Evolutionary conservation across 2,797 vertebrate species (phyloP).

Genomic region (Danio jaintianensis): DNA sequence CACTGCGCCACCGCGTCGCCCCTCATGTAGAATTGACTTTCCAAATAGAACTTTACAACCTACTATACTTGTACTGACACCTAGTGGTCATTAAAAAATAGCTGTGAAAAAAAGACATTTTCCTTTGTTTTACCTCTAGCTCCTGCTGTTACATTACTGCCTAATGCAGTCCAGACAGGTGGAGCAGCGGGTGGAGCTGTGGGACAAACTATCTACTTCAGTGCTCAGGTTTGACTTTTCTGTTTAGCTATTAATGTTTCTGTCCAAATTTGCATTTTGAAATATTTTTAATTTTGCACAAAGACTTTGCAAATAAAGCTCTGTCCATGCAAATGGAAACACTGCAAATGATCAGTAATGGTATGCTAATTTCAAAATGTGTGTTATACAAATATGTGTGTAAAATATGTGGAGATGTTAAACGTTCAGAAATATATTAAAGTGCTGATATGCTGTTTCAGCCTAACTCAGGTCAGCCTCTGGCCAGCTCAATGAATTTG

Average conservation of each 20-base stretch:
- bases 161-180: conserved; percentile 76
- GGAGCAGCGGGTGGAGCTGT: conserved; percentile 63
- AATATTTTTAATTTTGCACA: no score
- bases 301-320: no score
- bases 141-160: conserved; percentile 55
- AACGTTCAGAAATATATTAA: neutral
- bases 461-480: conserved; percentile 78
- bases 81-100: neutral
- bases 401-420: no score
- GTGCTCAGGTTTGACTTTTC: conserved; percentile 76
- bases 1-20: no score
- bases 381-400: no score
- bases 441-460: conserved; percentile 53
- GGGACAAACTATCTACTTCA: conserved; percentile 80
- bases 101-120: neutral
- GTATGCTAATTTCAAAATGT: no score
- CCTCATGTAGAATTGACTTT: no score
- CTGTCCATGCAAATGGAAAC: no score
- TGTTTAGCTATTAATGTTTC: neutral
- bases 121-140: conserved; percentile 23
- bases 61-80: conserved; percentile 1
- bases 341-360: no score
- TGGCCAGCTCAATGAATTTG: conserved; percentile 68
- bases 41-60: neutral
- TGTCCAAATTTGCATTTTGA: no score